A percentile compares a stretch with the other conserved stretches of the same genome.
phyloP scores from a whole-genome alignment of 2,113 vertebrate species.

The Blennius ocellaris region DNA sequence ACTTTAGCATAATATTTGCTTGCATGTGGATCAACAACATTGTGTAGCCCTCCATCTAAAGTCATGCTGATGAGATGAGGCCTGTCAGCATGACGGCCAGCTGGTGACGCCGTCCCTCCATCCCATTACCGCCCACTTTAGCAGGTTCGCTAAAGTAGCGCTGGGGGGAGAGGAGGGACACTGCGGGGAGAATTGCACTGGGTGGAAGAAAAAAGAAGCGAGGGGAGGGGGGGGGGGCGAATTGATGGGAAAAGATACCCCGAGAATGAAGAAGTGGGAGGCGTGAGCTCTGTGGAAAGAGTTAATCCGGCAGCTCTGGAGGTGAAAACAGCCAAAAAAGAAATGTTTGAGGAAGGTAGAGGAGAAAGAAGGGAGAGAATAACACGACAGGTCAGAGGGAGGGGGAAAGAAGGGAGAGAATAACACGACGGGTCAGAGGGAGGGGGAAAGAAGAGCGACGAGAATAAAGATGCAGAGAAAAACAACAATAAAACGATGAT shows the following conservation, averaged over 20 bases:
- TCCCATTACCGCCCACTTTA: slow-evolving; percentile 13
- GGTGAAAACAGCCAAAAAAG: neutral
- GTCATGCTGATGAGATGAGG: slow-evolving; percentile 33
- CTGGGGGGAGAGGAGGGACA: too few species aligned
- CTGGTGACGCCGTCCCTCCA: slow-evolving; percentile 33
- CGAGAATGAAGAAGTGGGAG: too few species aligned
- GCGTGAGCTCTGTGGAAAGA: neutral
- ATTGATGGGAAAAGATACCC: neutral
- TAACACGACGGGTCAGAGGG: neutral
- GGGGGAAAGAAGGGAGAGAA: neutral
- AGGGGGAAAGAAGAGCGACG: neutral
- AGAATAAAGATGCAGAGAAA: neutral
- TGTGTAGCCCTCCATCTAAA: slow-evolving; percentile 68
- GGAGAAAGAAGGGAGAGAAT: neutral
- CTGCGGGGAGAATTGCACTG: too few species aligned
- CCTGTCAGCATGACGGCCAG: slow-evolving; percentile 43
- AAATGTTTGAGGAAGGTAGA: neutral
- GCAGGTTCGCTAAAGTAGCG: neutral
- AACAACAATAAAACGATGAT: neutral
- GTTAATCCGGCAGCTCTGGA: too few species aligned
- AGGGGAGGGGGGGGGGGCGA: too few species aligned
- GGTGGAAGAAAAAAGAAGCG: neutral
- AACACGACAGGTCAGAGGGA: neutral
- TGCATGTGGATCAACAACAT: slow-evolving; percentile 90
- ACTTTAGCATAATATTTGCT: slow-evolving; percentile 93